Base-by-base conservation (phyloP, 23 tunicate genomes). In the Trididemnum nubilum region DNA sequence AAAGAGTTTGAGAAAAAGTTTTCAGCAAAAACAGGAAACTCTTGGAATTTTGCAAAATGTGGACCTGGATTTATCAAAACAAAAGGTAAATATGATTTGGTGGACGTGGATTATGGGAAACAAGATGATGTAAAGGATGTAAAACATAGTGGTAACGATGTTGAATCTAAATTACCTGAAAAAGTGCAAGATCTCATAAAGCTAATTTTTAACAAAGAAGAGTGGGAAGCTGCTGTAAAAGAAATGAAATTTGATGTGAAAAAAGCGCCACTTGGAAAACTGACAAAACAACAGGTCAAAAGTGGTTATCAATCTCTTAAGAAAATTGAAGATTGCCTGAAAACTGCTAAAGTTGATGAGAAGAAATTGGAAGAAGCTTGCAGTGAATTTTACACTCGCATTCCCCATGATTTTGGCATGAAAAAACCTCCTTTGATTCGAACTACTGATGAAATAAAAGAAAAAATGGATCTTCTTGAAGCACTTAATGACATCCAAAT, bases 381-480 rank as follows among this genome's bases (percentile, higher is more conserved):
- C 72, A 92, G 92, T 65, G 82, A 92, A 71, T 92, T 92, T 77
- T 92, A 92, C 76, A 92, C 97, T 2, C 71, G 63, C 54, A 79
- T 92, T 70, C 97, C 97, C 26, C 97, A 92, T 72, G 97, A 92
- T 60, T 92, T 92, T 72, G 97, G 97, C 21, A 92, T 92, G 97
- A 92, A 83, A 83, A 33, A 71, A 35, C 97, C 97, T 30, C 85
- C 97, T 4, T 35, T 92, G 0, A 87, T 92, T 25, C 64, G 71
- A 33, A 81, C 88, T 2, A 35, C 63, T 0, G 83, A 70, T 23
- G 85, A 87, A 44, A 24, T 92, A 22, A 71, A 87, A 64, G 84
- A 86, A 51, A 87, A 92, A 82, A 27, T 87, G 65, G 81, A 92
- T 44, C 34, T 92, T 0, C 34, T 92, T 27, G 87, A 83, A 26